phyloP scores from a whole-genome alignment of 1,140 invertebrate species.

The Drosophila murphyi region DNA sequence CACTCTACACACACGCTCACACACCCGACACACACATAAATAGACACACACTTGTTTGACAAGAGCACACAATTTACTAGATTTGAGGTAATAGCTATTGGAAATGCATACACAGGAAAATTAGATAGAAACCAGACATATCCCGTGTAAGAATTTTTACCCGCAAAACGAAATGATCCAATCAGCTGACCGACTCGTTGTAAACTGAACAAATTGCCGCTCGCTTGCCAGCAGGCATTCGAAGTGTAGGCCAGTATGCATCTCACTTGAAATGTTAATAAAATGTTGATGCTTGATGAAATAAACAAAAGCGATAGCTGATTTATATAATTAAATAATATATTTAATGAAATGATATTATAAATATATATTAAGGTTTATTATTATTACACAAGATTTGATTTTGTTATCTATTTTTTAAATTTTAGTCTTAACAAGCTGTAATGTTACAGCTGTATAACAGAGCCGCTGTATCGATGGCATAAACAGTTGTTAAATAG shows the following conservation, averaged over 20 bases:
- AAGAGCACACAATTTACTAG: neutral
- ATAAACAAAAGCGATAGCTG: neutral
- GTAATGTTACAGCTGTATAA: neutral
- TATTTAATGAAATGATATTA: no score
- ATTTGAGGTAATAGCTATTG: constrained; percentile 17
- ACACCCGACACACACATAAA: neutral
- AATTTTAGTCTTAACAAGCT: no score
- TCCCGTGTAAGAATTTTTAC: constrained; percentile 15
- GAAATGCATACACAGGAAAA: constrained; percentile 29
- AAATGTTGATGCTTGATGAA: neutral
- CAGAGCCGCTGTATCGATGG: constrained; percentile 6
- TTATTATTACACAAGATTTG: no score
- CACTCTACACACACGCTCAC: neutral
- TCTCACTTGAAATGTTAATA: neutral
- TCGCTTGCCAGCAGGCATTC: neutral
- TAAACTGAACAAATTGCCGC: constrained; percentile 26
- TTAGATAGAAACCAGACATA: constrained; percentile 11
- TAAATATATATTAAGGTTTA: no score
- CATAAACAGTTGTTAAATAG: neutral
- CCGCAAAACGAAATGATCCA: constrained; percentile 24
- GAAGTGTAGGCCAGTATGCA: constrained; percentile 4
- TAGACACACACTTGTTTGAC: neutral
- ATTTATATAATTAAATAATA: no score
- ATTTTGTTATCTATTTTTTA: no score
- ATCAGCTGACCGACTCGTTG: constrained; percentile 48